Percentiles rank a stretch among this genome's conserved stretches.
Evolutionary conservation across 2,888 invertebrate species (phyloP).

Genomic region (Cynaeus angustus): DNA sequence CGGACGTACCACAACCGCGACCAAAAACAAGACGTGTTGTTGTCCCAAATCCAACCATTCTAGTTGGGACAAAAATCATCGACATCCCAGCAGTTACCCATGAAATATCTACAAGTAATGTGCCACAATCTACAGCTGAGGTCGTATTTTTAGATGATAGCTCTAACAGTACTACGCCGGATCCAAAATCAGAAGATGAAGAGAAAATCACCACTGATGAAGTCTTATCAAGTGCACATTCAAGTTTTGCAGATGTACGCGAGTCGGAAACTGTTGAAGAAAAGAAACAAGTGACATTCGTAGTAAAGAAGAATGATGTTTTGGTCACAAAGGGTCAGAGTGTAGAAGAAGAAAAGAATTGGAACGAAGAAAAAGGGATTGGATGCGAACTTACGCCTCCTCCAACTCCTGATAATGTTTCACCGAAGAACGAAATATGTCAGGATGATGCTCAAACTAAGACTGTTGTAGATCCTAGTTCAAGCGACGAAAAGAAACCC

Average conservation of each 20-base stretch:
- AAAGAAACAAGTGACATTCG: slow-evolving; percentile 5
- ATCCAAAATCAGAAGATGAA: slow-evolving; percentile 71
- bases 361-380: slow-evolving; percentile 26
- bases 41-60: slow-evolving; percentile 62
- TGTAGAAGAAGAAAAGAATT: too few relatives aligned
- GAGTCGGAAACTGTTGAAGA: slow-evolving; percentile 27
- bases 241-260: slow-evolving; percentile 29
- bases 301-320: slow-evolving; percentile 25
- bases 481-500: too few relatives aligned
- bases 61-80: slow-evolving; percentile 77
- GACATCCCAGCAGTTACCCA: slow-evolving; percentile 66
- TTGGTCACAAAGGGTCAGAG: not conserved
- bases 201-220: slow-evolving; percentile 72
- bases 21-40: slow-evolving; percentile 38
- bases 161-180: slow-evolving; percentile 75
- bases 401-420: slow-evolving; percentile 63
- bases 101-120: slow-evolving; percentile 74
- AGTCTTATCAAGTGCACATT: slow-evolving; percentile 12
- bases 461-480: too few relatives aligned
- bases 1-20: slow-evolving; percentile 52
- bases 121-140: slow-evolving; percentile 72
- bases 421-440: slow-evolving; percentile 56
- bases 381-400: slow-evolving; percentile 66
- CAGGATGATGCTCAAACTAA: not conserved
- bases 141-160: slow-evolving; percentile 81